A percentile compares a stretch with the other conserved stretches of the same genome.
Evolutionary conservation across 2,113 vertebrate species (phyloP).

Genomic region (Bujurquina vittata): DNA sequence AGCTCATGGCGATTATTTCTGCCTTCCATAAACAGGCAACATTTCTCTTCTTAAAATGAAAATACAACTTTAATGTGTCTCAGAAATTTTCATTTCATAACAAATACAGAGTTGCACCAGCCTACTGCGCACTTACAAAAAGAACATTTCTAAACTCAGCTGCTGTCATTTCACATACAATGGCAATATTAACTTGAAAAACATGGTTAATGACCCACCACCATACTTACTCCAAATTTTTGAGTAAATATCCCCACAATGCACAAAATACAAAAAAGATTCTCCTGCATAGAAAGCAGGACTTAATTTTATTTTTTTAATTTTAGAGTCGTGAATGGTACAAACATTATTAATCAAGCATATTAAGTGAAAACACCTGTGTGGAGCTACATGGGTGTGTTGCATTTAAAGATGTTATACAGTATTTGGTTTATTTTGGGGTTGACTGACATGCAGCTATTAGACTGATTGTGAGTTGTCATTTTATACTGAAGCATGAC

Average conservation of each 20-base stretch:
- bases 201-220: neutral
- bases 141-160: neutral
- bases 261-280: neutral
- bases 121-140: neutral
- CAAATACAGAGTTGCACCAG: neutral
- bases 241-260: neutral
- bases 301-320: neutral
- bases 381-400: neutral
- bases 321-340: neutral
- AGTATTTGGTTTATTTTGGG: neutral
- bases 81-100: neutral
- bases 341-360: neutral
- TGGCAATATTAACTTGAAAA: neutral
- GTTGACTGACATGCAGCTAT: neutral
- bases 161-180: neutral
- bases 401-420: neutral
- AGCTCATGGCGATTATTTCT: neutral
- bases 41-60: neutral
- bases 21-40: neutral
- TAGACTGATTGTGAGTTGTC: slow-evolving; percentile 22
- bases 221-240: neutral
- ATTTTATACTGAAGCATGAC: slow-evolving; percentile 22
- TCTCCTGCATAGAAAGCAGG: accelerated
- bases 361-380: neutral
- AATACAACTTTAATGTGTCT: neutral